These are phyloP conservation scores for Drosophila algonquin DNA, from an alignment of 2,888 invertebrate genomes.

Conservation along the genomic window DNA sequence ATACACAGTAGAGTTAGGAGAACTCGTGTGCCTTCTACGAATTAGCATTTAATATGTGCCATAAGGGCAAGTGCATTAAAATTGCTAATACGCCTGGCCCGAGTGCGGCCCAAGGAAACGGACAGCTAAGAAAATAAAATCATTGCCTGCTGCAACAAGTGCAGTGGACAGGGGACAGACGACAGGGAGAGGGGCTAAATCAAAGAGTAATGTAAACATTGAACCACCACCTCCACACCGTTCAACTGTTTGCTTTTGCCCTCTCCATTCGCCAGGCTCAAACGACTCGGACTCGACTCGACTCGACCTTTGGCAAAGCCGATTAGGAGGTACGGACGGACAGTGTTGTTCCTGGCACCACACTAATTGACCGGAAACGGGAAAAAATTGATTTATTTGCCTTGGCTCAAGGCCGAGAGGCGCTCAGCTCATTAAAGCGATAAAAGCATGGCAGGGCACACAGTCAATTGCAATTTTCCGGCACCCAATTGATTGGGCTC, in stretches of 20 bases:
- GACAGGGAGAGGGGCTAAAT: background rate
- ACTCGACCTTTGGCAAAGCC: conserved; percentile 19
- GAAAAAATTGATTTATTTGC: conserved; percentile 48
- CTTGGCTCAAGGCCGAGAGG: conserved; percentile 25
- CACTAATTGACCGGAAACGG: conserved; percentile 63
- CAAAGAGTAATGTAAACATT: conserved; percentile 15
- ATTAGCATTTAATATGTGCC: conserved; percentile 72
- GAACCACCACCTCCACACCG: too few relatives aligned
- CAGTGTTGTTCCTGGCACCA: conserved; percentile 34
- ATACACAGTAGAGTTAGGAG: background rate
- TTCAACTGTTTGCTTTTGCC: conserved; percentile 10
- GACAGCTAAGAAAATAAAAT: conserved; percentile 1
- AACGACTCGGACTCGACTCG: background rate
- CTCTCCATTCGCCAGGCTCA: conserved; percentile 8
- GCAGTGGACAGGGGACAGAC: background rate
- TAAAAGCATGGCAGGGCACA: conserved; percentile 15
- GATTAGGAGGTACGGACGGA: conserved; percentile 41
- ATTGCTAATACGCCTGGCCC: conserved; percentile 61
- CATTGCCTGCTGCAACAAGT: conserved; percentile 15
- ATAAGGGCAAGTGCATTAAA: conserved; percentile 65
- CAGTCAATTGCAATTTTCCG: conserved; percentile 38
- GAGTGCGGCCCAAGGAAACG: background rate
- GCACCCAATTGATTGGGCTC: conserved; percentile 36
- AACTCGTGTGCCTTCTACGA: conserved; percentile 48
- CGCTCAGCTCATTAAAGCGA: conserved; percentile 18